These are phyloP conservation scores for Salvelinus namaycush DNA, from an alignment of 2,113 vertebrate species.

Conservation along the genomic window DNA sequence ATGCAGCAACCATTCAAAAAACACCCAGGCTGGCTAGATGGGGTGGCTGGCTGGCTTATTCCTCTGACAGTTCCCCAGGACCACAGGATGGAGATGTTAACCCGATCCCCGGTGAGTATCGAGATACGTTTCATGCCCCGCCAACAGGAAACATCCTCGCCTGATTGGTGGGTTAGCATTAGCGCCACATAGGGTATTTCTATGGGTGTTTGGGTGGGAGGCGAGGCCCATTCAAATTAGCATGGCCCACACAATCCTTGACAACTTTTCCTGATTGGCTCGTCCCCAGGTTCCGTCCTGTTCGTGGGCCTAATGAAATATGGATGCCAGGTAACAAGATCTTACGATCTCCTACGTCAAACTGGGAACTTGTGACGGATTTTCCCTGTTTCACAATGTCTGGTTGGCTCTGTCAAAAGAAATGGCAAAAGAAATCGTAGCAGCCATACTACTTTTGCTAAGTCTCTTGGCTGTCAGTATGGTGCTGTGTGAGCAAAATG, in stretches of 20 bases:
- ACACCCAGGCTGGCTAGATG: background rate
- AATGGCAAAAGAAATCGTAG: background rate
- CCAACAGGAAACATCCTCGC: constrained; percentile 39
- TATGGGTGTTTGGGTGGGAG: constrained; percentile 3
- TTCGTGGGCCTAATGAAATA: constrained; percentile 66
- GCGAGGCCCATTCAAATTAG: constrained; percentile 48
- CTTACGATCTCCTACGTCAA: constrained; percentile 3
- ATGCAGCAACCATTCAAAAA: background rate
- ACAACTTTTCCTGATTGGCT: constrained; percentile 57
- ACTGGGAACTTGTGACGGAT: constrained; percentile 10
- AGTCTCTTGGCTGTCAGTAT: background rate
- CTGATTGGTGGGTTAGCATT: constrained; percentile 44
- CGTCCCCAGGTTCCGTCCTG: constrained; percentile 17
- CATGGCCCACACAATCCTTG: constrained; percentile 21
- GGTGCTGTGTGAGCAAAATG: background rate
- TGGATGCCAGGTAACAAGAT: constrained; percentile 66
- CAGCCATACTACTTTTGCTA: background rate
- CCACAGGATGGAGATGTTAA: constrained; percentile 59
- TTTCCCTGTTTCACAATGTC: background rate
- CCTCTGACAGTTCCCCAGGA: constrained; percentile 60
- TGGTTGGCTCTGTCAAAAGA: background rate
- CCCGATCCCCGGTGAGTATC: background rate
- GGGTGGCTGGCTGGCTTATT: constrained; percentile 14
- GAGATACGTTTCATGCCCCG: constrained; percentile 2
- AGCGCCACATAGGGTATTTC: background rate